Percentiles rank a stretch among this genome's conserved stretches.
Evolutionary conservation across 2,888 invertebrate species (phyloP).

Genomic region (Agrochola macilenta): DNA sequence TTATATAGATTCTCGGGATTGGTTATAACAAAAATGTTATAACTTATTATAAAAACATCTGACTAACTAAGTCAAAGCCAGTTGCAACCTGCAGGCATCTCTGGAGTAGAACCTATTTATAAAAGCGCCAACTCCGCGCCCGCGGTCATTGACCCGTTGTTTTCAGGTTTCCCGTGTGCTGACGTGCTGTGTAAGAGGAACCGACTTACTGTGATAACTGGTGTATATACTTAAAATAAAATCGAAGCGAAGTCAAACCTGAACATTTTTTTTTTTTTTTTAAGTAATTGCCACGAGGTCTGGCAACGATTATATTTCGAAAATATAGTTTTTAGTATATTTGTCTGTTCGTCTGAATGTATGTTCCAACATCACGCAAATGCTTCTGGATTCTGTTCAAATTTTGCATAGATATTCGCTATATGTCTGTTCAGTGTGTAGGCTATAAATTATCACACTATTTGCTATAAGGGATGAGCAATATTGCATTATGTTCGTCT

Average conservation of each 20-base stretch:
- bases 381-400: background rate
- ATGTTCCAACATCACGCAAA: background rate
- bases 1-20: background rate
- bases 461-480: background rate
- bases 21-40: background rate
- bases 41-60: background rate
- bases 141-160: slow-evolving; percentile 21
- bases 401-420: background rate
- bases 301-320: background rate
- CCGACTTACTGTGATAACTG: background rate
- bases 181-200: background rate
- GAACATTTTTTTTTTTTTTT: too few species aligned
- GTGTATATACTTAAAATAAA: too few species aligned
- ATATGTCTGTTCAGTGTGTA: background rate
- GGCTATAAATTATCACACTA: background rate
- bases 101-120: slow-evolving; percentile 24
- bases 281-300: too few species aligned
- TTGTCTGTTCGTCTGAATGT: background rate
- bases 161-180: slow-evolving; percentile 29
- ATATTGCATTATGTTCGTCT: background rate
- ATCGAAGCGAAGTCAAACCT: too few species aligned
- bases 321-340: background rate
- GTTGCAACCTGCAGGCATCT: background rate
- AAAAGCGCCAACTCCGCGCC: slow-evolving; percentile 12
- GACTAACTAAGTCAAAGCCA: background rate